A percentile compares a stretch with the other conserved stretches of the same genome.
Conservation (phyloP, 2,113 vertebrate genomes). For the Chaenogobius annularis region DNA sequence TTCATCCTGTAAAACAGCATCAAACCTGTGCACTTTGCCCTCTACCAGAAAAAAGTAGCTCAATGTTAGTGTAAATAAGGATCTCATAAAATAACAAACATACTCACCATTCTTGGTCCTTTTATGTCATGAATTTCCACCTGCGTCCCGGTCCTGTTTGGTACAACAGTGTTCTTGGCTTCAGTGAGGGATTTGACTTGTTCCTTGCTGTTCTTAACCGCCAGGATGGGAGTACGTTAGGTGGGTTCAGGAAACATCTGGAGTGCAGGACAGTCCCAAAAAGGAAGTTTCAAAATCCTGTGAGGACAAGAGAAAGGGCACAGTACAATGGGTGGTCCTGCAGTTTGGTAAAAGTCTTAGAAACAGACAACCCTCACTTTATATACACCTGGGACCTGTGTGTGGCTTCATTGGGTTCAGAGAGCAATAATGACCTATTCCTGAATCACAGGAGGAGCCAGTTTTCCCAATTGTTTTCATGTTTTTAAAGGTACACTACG, state of each 20-base stretch:
- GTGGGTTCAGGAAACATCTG: slow-evolving; percentile 81
- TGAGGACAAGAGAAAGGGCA: slow-evolving; percentile 78
- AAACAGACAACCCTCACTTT: not conserved
- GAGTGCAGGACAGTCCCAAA: slow-evolving; percentile 81
- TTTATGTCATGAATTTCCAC: slow-evolving; percentile 15
- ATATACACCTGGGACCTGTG: not conserved
- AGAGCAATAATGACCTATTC: not conserved
- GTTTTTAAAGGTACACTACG: not conserved
- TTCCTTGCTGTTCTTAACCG: slow-evolving; percentile 39
- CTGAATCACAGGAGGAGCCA: too few species aligned
- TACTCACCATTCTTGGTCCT: not conserved
- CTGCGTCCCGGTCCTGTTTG: slow-evolving; percentile 17
- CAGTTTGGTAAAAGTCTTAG: slow-evolving; percentile 23
- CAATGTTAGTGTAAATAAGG: not conserved
- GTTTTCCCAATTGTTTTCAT: not conserved
- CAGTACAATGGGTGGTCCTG: slow-evolving; percentile 47
- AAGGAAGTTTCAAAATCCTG: slow-evolving; percentile 89
- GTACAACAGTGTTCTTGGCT: slow-evolving; percentile 28
- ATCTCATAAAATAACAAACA: slow-evolving; percentile 25
- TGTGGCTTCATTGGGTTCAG: not conserved
- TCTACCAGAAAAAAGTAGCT: not conserved
- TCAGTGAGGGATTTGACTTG: slow-evolving; percentile 38
- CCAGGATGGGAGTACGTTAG: slow-evolving; percentile 44
- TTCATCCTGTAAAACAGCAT: slow-evolving; percentile 22
- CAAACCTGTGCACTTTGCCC: not conserved